Base-by-base conservation (phyloP, 2,797 vertebrate genomes). In the Sebastes baramenuke region DNA sequence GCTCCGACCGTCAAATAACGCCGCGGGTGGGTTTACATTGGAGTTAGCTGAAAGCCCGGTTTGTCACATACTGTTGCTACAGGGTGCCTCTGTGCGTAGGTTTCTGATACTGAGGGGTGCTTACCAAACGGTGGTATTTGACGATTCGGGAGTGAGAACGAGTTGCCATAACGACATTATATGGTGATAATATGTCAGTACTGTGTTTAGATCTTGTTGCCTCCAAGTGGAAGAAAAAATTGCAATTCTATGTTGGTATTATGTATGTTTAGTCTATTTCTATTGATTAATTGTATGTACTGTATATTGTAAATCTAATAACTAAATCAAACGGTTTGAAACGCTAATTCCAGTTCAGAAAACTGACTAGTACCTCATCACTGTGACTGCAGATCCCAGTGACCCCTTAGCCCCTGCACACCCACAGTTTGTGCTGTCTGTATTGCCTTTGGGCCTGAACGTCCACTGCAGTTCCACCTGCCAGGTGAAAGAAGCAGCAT, bases 391-490 rank as follows among this genome's bases (percentile, higher is more conserved):
- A 64, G 55, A 56, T 59, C 49, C 49, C 6, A 14, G 13, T 42
- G 66, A 84, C 54, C 62, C 34, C 55, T 22, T n/a, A 73, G 68
- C 25, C 18, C 22, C 62, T 42, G 2, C 29, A 64, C 54, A 25
- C 14, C 20, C 27, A 59, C 55, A 38, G 30, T 46, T 18, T 67
- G 54, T 80, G 56, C 55, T 79, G 24, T 68, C 60, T 65, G 25
- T 52, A 30, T 71, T 4, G 58, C 80, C 77, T 20, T 1, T 42
- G 67, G 55, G 62, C 60, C 30, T 36, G 30, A 27, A 77, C 1
- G 8, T 79, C 76, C 88, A 64, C 69, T 2, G 22, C 24, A 22
- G 77, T 72, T 74, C 82, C 78, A 65, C 52, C 68, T 75, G 79
- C 11, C 24, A 72, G 59, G 71, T 68, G 76, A 70, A 59, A 67